These are phyloP conservation scores for Cyanoderma ruficeps DNA, from an alignment of 2,113 vertebrate genomes.

Conservation along the genomic window DNA sequence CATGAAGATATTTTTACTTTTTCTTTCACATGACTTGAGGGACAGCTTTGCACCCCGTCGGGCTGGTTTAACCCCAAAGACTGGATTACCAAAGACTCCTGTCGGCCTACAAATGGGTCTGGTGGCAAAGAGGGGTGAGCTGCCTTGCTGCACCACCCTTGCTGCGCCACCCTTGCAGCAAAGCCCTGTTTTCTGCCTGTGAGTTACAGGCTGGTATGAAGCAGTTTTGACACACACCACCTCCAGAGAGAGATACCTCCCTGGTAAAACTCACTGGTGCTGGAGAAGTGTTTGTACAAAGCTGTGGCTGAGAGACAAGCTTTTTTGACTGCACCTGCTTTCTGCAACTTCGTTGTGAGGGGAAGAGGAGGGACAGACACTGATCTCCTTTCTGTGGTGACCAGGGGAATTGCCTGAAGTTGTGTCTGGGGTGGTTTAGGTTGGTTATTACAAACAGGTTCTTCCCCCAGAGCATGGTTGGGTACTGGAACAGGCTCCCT, in stretches of 20 bases:
- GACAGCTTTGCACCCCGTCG: neutral
- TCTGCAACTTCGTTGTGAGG: neutral
- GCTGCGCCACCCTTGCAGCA: neutral
- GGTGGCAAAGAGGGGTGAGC: neutral
- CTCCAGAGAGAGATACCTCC: neutral
- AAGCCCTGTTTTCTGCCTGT: neutral
- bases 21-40: neutral
- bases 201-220: neutral
- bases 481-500: neutral
- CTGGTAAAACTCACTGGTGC: neutral
- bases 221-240: neutral
- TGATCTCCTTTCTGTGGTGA: neutral
- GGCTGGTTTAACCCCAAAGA: neutral
- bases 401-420: neutral
- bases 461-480: rapidly evolving
- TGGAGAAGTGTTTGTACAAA: neutral
- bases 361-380: neutral
- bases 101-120: neutral
- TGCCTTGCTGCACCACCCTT: neutral
- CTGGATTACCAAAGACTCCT: neutral
- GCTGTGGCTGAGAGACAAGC: neutral
- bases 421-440: neutral
- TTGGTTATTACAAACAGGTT: neutral
- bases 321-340: neutral
- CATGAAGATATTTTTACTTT: neutral